Conservation (phyloP, 2,113 vertebrate species). For the Andinoacara biseriatus region DNA sequence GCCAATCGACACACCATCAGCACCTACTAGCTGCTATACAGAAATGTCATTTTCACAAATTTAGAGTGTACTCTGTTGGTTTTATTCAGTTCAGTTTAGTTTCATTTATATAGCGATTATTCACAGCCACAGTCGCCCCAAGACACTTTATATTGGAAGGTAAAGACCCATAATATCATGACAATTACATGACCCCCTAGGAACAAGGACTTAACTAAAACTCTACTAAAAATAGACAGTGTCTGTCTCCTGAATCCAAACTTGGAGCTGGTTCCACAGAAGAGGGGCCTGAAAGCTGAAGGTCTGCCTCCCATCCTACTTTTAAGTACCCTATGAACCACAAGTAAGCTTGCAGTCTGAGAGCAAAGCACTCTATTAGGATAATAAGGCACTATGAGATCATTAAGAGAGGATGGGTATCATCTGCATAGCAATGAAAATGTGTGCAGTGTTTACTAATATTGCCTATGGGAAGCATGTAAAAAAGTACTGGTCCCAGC, state of each 20-base stretch:
- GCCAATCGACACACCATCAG: conserved; percentile 35
- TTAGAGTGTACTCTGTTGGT: background rate
- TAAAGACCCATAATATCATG: background rate
- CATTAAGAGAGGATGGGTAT: background rate
- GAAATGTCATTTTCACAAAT: background rate
- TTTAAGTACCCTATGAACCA: no score
- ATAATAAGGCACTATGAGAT: no score
- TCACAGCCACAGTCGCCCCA: background rate
- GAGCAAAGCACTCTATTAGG: no score
- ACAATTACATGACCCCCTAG: background rate
- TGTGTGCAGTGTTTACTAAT: background rate
- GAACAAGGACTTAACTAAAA: no score
- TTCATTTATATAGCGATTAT: background rate
- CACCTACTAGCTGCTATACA: conserved; percentile 7
- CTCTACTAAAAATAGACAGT: no score
- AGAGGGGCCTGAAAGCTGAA: no score
- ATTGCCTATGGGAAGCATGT: background rate
- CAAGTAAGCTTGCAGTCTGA: no score
- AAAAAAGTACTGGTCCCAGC: background rate
- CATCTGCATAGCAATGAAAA: background rate
- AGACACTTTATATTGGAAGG: background rate
- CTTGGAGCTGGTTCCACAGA: no score
- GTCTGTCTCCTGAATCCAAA: no score
- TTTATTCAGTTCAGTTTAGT: background rate
- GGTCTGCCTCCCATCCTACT: no score